Percentiles rank a stretch among this genome's conserved stretches.
Conservation (phyloP, 1,140 invertebrate species). For the Scylla paramamosain region DNA sequence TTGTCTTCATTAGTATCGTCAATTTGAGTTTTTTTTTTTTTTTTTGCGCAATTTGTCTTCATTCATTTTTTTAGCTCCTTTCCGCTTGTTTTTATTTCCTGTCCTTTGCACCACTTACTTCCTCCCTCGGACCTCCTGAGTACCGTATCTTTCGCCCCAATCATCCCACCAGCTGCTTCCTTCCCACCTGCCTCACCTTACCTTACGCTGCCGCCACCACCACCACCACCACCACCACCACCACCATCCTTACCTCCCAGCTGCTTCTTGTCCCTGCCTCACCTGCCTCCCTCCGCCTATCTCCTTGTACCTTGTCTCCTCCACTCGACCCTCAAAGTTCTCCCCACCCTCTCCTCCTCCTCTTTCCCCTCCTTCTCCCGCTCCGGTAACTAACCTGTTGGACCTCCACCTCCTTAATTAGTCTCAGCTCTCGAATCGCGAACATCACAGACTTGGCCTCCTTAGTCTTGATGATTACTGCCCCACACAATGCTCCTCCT, state of each 20-base stretch:
- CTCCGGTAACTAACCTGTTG: neutral
- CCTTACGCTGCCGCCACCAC: neutral
- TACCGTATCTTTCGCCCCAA: neutral
- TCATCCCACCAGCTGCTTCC: conserved; percentile 4
- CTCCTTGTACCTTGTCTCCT: neutral
- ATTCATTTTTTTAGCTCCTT: neutral
- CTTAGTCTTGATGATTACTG: neutral
- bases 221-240: too few species aligned
- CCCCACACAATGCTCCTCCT: too few species aligned
- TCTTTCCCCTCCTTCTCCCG: neutral
- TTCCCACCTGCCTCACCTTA: conserved; percentile 14
- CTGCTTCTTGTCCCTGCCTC: conserved; percentile 17
- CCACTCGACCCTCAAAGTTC: neutral
- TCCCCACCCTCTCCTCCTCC: neutral
- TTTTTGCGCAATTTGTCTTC: neutral
- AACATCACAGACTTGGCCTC: neutral
- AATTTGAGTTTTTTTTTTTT: neutral
- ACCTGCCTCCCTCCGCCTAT: neutral
- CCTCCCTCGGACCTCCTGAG: neutral
- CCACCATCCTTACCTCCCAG: neutral
- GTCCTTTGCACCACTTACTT: neutral
- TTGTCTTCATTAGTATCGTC: neutral
- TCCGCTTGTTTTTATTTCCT: neutral
- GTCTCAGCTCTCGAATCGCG: neutral
- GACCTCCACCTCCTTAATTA: conserved; percentile 3